Conservation (phyloP, 1,140 invertebrate genomes). For the Cydia fagiglandana region DNA sequence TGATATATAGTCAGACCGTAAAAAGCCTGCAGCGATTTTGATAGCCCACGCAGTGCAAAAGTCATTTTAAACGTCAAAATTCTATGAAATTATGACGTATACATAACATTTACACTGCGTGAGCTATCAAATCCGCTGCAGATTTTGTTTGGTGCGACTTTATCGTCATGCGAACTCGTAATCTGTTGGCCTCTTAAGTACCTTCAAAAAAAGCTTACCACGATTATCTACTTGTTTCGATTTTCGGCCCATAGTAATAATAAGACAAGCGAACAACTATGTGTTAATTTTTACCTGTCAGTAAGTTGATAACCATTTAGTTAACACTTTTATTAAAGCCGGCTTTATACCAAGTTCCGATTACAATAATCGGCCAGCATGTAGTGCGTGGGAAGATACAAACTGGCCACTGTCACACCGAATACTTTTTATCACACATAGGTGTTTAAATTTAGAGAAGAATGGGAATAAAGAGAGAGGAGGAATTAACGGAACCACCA, state of each 20-base stretch:
- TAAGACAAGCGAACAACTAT: not conserved
- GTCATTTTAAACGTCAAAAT: too few relatives aligned
- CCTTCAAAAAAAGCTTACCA: not conserved
- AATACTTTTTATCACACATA: not conserved
- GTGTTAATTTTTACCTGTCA: constrained; percentile 4
- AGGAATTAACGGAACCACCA: too few relatives aligned
- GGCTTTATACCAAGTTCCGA: not conserved
- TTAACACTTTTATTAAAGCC: constrained; percentile 30
- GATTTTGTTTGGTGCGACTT: too few relatives aligned
- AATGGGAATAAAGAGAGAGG: not conserved
- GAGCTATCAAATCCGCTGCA: too few relatives aligned
- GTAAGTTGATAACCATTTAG: constrained; percentile 22
- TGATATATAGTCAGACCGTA: too few relatives aligned
- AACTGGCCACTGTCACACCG: constrained; percentile 1
- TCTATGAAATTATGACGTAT: too few relatives aligned
- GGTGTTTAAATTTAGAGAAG: not conserved
- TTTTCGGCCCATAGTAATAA: constrained; percentile 14
- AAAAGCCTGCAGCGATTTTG: too few relatives aligned
- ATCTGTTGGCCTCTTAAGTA: too few relatives aligned
- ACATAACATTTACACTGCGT: too few relatives aligned
- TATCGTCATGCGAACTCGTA: too few relatives aligned
- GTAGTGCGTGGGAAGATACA: constrained; percentile 10
- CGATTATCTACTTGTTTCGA: not conserved
- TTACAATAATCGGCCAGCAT: constrained; percentile 23
- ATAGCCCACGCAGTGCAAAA: too few relatives aligned